phyloP scores from a whole-genome alignment of 2,888 invertebrate species.

The Beris chalybata region DNA sequence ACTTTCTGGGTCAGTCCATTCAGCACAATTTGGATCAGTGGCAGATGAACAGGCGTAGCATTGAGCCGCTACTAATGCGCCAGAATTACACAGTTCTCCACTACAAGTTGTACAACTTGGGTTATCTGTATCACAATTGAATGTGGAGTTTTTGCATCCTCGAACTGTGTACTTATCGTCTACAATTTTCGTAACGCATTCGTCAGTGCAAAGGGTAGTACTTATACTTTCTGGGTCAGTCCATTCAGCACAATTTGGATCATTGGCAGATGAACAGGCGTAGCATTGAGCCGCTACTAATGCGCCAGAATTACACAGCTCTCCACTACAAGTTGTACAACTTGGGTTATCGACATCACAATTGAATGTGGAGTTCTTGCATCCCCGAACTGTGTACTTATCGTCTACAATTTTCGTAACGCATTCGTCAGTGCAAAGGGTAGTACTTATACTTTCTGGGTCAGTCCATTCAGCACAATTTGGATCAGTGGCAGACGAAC shows the following conservation, averaged over 20 bases:
- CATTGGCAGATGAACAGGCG: slow-evolving; percentile 44
- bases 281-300: slow-evolving; percentile 42
- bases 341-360: neutral
- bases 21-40: slow-evolving; percentile 45
- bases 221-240: slow-evolving; percentile 41
- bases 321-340: slow-evolving; percentile 41
- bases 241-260: slow-evolving; percentile 48
- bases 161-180: slow-evolving; percentile 42
- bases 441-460: slow-evolving; percentile 40
- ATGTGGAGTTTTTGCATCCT: slow-evolving; percentile 44
- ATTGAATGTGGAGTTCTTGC: slow-evolving; percentile 36
- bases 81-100: slow-evolving; percentile 44
- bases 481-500: slow-evolving; percentile 42
- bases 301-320: slow-evolving; percentile 42
- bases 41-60: slow-evolving; percentile 48
- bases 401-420: slow-evolving; percentile 8
- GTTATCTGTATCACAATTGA: neutral
- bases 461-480: slow-evolving; percentile 48
- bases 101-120: slow-evolving; percentile 41
- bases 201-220: slow-evolving; percentile 40
- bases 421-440: slow-evolving; percentile 39
- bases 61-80: neutral
- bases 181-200: slow-evolving; percentile 10
- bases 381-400: slow-evolving; percentile 45
- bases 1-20: slow-evolving; percentile 45